Evolutionary conservation across 2,113 vertebrate species (phyloP).

Genomic region (Pseudonaja textilis): DNA sequence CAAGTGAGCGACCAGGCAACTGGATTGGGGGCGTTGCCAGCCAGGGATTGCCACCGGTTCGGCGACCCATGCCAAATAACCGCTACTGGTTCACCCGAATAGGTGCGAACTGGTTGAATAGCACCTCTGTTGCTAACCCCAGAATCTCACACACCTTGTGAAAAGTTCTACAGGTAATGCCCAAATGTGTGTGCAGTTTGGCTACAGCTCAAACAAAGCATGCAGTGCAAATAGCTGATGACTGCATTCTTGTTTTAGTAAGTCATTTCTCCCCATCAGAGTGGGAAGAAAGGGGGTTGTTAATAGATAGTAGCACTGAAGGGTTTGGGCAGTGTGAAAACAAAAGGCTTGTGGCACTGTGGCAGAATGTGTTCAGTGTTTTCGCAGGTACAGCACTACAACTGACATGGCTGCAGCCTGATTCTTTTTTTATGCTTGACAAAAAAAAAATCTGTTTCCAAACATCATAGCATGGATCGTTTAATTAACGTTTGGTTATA

Average conservation of each 20-base stretch:
- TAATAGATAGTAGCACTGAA: neutral
- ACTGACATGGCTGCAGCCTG: neutral
- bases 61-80: too few relatives aligned
- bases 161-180: neutral
- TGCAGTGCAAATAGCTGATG: neutral
- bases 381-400: neutral
- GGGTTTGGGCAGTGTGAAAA: neutral
- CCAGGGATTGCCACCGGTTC: too few relatives aligned
- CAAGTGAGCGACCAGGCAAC: too few relatives aligned
- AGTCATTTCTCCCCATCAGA: neutral
- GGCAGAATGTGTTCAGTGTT: too few relatives aligned
- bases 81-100: too few relatives aligned
- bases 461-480: neutral
- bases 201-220: neutral
- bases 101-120: too few relatives aligned
- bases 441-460: neutral
- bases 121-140: neutral
- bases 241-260: neutral
- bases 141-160: neutral
- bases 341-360: neutral
- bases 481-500: neutral
- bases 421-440: neutral
- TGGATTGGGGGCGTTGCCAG: too few relatives aligned
- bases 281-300: neutral
- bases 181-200: neutral